Base-by-base conservation (phyloP, 2,797 vertebrate species). In the Molossus molossus region DNA sequence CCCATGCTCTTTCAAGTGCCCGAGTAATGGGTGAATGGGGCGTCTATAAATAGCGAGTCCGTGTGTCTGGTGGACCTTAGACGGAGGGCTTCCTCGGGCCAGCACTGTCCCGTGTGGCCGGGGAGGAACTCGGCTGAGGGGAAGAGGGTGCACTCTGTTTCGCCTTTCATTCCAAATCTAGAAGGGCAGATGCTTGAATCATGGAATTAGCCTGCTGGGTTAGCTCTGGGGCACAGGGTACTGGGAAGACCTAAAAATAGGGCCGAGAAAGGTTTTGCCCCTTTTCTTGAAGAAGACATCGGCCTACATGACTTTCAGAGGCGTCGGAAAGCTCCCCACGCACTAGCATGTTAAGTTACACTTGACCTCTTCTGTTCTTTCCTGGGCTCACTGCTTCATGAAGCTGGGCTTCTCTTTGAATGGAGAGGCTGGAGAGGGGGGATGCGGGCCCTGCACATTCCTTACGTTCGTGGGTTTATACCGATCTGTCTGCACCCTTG, bases 231-330 rank as follows among this genome's bases (percentile, higher is more conserved):
- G 83, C 29, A 15, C n/a, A 67, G 70, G 69, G 37, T 72, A n/a
- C 29, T 57, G 60, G 33, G 23, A 83, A 88, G n/a, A 65, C 58
- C 58, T 83, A 88, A 91, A 92, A 80, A 76, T 50, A 95, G 53
- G 53, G 12, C 2, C 0, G 3, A 45, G 23, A 37, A 79, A 70
- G 8, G 2, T 5, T 62, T 57, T 58, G 8, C 5, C 27, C 55
- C 57, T 95, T 73, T 81, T 33, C 65, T 85, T 21, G 37, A 93
- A 40, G 57, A 72, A 86, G 15, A 29, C 23, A 5, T 18, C 62
- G 92, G 33, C 62, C n/a, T 58, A 1, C 1, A 2, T 65, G 92
- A 77, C 75, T 92, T 72, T 50, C 1, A 4, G 55, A 86, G 53
- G 40, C 10, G 0, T 23, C 37, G 12, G 9, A 18, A 1, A 9